phyloP scores from a whole-genome alignment of 2,888 invertebrate species.

The Cabera pusaria region DNA sequence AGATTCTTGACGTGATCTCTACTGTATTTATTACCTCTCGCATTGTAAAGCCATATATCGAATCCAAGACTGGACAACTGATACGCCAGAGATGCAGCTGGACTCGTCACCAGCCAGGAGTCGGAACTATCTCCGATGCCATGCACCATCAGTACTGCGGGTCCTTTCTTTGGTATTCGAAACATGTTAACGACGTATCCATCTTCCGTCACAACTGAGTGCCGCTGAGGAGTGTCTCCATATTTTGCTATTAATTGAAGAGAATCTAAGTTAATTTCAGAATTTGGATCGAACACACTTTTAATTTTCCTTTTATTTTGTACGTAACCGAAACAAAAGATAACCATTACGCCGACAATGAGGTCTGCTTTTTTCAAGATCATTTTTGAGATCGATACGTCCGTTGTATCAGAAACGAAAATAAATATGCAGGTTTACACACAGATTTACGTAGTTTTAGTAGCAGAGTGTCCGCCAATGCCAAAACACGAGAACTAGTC shows the following conservation, averaged over 20 bases:
- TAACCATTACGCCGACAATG: slow-evolving; percentile 38
- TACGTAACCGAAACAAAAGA: slow-evolving; percentile 39
- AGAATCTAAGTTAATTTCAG: slow-evolving; percentile 58
- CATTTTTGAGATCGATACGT: slow-evolving; percentile 44
- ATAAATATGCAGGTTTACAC: slow-evolving; percentile 32
- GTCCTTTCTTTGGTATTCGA: slow-evolving; percentile 59
- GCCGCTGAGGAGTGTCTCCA: slow-evolving; percentile 49
- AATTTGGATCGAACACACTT: slow-evolving; percentile 39
- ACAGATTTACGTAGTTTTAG: slow-evolving; percentile 36
- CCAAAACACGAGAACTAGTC: slow-evolving; percentile 35
- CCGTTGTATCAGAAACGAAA: slow-evolving; percentile 41
- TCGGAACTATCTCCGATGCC: slow-evolving; percentile 72
- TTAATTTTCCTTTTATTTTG: slow-evolving; percentile 29
- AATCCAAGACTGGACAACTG: slow-evolving; percentile 57
- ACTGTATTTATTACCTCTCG: slow-evolving; percentile 71
- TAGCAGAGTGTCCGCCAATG: slow-evolving; percentile 42
- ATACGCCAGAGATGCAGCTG: slow-evolving; percentile 57
- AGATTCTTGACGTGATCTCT: slow-evolving; percentile 51
- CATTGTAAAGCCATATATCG: slow-evolving; percentile 69
- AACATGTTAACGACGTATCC: slow-evolving; percentile 59
- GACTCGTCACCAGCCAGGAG: slow-evolving; percentile 66
- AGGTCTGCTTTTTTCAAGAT: slow-evolving; percentile 36
- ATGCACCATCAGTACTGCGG: slow-evolving; percentile 63
- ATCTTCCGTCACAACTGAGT: slow-evolving; percentile 60
- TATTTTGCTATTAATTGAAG: slow-evolving; percentile 58